These are phyloP conservation scores for Melozone crissalis DNA, from an alignment of 2,113 vertebrate genomes.

Conservation along the genomic window DNA sequence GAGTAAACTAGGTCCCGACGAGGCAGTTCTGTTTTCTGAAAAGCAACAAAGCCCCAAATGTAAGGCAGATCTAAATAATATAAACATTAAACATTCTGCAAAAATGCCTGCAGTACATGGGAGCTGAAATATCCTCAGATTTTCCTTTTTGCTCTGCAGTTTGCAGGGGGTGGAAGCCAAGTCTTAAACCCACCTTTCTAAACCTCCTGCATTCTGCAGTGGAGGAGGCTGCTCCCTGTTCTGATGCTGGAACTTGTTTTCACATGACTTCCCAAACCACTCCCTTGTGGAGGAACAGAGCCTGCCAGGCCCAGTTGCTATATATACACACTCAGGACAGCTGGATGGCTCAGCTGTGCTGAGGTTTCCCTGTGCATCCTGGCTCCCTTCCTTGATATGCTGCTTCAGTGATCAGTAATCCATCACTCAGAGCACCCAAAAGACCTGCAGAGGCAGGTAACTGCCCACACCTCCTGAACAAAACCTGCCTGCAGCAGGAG, in stretches of 20 bases:
- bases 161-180: not conserved
- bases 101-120: not conserved
- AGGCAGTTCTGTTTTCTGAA: slow-evolving; percentile 85
- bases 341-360: not conserved
- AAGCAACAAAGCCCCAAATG: not conserved
- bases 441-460: not conserved
- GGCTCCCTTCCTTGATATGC: not conserved
- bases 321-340: not conserved
- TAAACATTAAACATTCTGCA: not conserved
- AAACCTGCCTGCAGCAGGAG: not conserved
- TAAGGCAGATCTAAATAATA: not conserved
- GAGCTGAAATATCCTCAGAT: not conserved
- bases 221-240: not conserved
- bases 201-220: not conserved
- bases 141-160: not conserved
- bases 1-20: slow-evolving; percentile 93
- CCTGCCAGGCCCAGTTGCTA: slow-evolving; percentile 8
- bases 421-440: not conserved
- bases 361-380: not conserved
- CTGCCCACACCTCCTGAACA: not conserved
- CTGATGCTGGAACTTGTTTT: slow-evolving; percentile 28
- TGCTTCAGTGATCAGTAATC: not conserved
- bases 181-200: not conserved
- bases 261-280: not conserved
- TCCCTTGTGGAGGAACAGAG: not conserved